These are phyloP conservation scores for Rhagologus leucostigma DNA, from an alignment of 2,113 vertebrate genomes.

Conservation along the genomic window DNA sequence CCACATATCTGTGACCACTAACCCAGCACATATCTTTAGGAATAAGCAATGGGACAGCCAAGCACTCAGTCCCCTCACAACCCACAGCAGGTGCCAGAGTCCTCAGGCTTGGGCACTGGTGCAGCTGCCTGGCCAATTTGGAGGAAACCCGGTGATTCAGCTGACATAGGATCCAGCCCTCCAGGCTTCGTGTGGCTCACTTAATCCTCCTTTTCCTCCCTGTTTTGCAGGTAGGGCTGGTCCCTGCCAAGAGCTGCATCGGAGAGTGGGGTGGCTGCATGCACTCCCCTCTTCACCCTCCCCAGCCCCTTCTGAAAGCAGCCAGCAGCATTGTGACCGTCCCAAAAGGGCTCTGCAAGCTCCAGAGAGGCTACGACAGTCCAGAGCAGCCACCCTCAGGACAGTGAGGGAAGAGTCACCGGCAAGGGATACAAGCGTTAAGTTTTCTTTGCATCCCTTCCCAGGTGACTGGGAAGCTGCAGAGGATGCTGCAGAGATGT, in stretches of 20 bases:
- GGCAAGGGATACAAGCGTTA: background rate
- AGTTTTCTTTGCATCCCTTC: background rate
- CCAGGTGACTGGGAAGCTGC: background rate
- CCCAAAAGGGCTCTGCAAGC: background rate
- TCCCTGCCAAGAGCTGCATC: accelerated
- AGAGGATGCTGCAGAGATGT: background rate
- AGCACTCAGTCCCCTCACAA: accelerated
- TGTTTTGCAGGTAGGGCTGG: background rate
- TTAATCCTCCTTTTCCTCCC: background rate
- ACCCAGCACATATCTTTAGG: background rate
- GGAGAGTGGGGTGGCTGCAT: background rate
- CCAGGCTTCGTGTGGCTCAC: background rate
- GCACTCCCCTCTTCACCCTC: background rate
- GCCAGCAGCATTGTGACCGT: background rate
- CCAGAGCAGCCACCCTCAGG: background rate
- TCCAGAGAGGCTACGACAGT: background rate
- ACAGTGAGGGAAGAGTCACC: background rate
- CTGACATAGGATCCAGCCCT: background rate
- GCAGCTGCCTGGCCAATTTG: background rate
- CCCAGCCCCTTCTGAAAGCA: background rate
- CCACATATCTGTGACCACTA: background rate
- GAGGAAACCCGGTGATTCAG: background rate
- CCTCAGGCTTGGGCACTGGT: accelerated
- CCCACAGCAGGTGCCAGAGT: background rate
- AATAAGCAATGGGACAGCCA: background rate